Evolutionary conservation across 2,888 invertebrate species (phyloP).

Genomic region (Andricus curvator): DNA sequence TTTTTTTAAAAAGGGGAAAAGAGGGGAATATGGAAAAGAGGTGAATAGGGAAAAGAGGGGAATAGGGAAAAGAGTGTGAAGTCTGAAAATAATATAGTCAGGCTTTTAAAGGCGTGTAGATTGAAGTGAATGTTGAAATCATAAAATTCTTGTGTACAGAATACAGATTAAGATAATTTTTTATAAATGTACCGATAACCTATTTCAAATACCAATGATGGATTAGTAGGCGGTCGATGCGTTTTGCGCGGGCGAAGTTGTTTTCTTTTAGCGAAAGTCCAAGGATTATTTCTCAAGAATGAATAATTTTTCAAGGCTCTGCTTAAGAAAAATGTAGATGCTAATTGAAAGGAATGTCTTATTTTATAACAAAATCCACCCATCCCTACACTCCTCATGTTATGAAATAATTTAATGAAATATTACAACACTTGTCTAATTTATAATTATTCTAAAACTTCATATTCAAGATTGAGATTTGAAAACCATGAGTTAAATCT

Average conservation of each 20-base stretch:
- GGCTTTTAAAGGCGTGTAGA: too few relatives aligned
- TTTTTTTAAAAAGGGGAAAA: too few relatives aligned
- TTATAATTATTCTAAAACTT: background rate
- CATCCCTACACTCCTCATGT: background rate
- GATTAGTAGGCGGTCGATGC: constrained; percentile 32
- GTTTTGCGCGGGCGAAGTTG: constrained; percentile 16
- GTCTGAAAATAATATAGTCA: too few relatives aligned
- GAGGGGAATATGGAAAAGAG: too few relatives aligned
- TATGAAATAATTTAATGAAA: background rate
- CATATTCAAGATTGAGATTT: background rate
- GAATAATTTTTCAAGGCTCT: constrained; percentile 21
- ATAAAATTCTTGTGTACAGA: background rate
- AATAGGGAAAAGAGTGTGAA: too few relatives aligned
- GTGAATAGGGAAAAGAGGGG: too few relatives aligned
- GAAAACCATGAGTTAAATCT: background rate
- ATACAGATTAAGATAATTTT: background rate
- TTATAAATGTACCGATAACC: constrained; percentile 5
- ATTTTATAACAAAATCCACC: background rate
- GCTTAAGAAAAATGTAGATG: background rate
- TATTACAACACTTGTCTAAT: background rate
- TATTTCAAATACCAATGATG: constrained; percentile 22
- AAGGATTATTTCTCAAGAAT: constrained; percentile 12
- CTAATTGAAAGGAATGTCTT: background rate
- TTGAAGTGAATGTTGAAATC: too few relatives aligned
- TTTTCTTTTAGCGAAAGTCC: constrained; percentile 19